phyloP scores from a whole-genome alignment of 2,797 vertebrate species.

The Enteromius fasciolatus region DNA sequence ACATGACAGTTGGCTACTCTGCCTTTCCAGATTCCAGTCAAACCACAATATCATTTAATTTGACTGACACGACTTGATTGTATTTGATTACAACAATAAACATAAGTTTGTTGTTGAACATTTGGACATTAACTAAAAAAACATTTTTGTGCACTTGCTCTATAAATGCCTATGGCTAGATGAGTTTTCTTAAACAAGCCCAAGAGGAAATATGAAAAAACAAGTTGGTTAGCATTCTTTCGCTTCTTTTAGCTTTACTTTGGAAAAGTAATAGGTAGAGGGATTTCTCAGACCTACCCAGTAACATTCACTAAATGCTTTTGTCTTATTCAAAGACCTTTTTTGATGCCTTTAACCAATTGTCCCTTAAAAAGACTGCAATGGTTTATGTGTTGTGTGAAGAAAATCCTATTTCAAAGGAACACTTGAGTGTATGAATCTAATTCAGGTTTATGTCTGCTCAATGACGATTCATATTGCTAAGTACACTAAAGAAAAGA shows the following conservation, averaged over 20 bases:
- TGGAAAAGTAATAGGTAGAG: not conserved
- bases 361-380: not conserved
- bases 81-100: not conserved
- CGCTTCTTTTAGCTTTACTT: not conserved
- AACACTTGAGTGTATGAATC: not conserved
- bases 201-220: not conserved
- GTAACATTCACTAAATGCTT: constrained; percentile 9
- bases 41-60: not conserved
- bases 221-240: constrained; percentile 14
- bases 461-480: too few relatives aligned
- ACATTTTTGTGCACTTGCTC: not conserved
- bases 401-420: not conserved
- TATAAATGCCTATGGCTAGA: not conserved
- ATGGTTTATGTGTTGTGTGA: not conserved
- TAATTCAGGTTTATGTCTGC: too few relatives aligned
- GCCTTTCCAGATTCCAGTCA: not conserved
- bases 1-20: not conserved
- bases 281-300: not conserved
- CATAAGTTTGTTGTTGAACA: not conserved
- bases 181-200: not conserved
- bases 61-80: not conserved
- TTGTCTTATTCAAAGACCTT: not conserved
- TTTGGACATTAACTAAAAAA: not conserved
- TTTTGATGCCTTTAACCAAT: not conserved
- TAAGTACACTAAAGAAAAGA: too few relatives aligned